Base-by-base conservation (phyloP, 2,888 invertebrate species). In the Nesidiocoris tenuis region DNA sequence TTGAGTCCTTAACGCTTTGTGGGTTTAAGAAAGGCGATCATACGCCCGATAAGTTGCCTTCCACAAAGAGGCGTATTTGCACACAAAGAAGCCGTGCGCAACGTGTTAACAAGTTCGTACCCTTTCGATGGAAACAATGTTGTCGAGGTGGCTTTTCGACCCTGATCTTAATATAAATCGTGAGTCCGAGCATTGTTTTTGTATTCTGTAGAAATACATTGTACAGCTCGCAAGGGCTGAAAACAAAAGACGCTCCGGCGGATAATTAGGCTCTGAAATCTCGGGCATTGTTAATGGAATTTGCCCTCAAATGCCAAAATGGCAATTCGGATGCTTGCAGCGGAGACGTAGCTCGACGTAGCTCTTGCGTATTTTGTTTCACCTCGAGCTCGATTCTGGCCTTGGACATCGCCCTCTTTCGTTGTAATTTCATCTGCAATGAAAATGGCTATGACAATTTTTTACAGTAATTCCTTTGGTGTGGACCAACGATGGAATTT, bases 161-260 rank as follows among this genome's bases (percentile, higher is more conserved):
- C 54, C 5, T 66, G 66, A 66, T 66, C 66, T 66, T 66, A 39
- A 66, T 54, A 66, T 39, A 66, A 39, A 17, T 17, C n/a, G 19
- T 24, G 54, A 25, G 19, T n/a, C 54, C 12, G 21, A 16, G 66
- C 39, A 66, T 18, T 54, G 66, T 66, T 25, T 54, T 66, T 3
- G 5, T 12, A 12, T 12, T 39, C 39, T 39, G 12, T 39, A 39
- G 39, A 39, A 39, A 39, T 39, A 39, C 3, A 7, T 39, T 39
- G 5, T 39, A 7, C 39, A 39, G n/a, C n/a, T 39, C 39, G 39
- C 39, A 39, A 3, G 5, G 39, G 12, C 5, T 39, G 39, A 39
- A 39, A 39, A 39, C 12, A 12, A 39, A 39, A 39, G 12, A 39
- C 39, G 39, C 3, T 3, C 5, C 12, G n/a, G 12, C 39, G 39